Base-by-base conservation (phyloP, 2,888 invertebrate species). In the Spialia ferax region DNA sequence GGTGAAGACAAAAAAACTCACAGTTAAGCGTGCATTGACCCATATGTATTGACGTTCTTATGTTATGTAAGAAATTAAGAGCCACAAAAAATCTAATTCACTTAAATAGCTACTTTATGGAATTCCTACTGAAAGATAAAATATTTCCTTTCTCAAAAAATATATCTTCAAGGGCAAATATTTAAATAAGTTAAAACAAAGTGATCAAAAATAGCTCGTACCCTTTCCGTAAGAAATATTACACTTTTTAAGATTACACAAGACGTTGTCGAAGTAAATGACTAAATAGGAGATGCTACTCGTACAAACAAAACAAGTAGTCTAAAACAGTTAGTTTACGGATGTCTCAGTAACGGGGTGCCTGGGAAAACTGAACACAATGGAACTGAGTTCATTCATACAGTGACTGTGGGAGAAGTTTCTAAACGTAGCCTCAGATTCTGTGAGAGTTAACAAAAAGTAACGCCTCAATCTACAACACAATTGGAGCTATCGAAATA, bases 311-410 rank as follows among this genome's bases (percentile, higher is more conserved):
- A 59, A 60, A 60, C 52, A 66, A 66, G 66, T 61, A 66, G 60
- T 55, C 66, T 52, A 54, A 66, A 57, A 67, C 70, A 69, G 70
- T 71, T 70, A 71, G 66, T 66, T 55, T 62, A 63, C 67, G 59
- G 68, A 48, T 52, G 54, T 54, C 62, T 63, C 50, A 26, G 62
- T 71, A 71, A 70, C 68, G 71, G 71, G 54, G 60, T 60, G 65
- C 70, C 63, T 71, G 71, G 63, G 71, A 71, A 68, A 60, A 71
- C 42, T 61, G 29, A 35, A 63, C 22, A 71, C 71, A 71, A 70
- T 70, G 48, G 69, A 67, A 70, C 56, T 66, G 61, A 61, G 57
- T 61, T 70, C 71, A 66, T 70, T 69, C 66, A 70, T 68, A 64
- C 50, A 26, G 54, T 45, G 52, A 54, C 62, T 67, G 63, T 71